phyloP scores from a whole-genome alignment of 35 echinoderm and acorn worm species.

The Nesometra sesokonis region DNA sequence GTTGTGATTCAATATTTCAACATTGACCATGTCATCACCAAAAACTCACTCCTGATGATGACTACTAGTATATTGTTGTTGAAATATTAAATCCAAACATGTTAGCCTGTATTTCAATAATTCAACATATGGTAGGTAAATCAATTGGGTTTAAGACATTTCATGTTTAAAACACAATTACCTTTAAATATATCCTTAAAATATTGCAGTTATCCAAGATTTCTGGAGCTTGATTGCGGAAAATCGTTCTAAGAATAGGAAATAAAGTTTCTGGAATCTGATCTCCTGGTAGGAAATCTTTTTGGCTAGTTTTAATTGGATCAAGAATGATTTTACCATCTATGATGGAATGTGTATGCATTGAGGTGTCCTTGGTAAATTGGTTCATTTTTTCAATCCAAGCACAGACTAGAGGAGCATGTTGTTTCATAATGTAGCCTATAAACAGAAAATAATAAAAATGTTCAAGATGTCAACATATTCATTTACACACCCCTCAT shows the following conservation, averaged over 20 bases:
- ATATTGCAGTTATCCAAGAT: not conserved
- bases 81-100: too few species aligned
- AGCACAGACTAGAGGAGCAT: not conserved
- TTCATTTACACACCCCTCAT: too few species aligned
- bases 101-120: too few species aligned
- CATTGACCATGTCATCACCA: too few species aligned
- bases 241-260: not conserved
- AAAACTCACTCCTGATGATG: too few species aligned
- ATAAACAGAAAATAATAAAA: not conserved
- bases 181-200: not conserved
- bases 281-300: not conserved
- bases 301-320: not conserved
- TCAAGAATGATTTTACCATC: not conserved
- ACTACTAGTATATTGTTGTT: too few species aligned
- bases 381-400: slow-evolving; percentile 17
- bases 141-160: too few species aligned
- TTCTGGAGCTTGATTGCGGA: not conserved
- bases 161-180: too few species aligned
- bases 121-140: too few species aligned
- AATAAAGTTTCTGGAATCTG: slow-evolving; percentile 3
- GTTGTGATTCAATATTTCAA: too few species aligned
- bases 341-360: not conserved
- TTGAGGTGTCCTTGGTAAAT: not conserved
- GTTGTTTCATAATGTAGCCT: slow-evolving; percentile 2
- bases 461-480: too few species aligned